phyloP scores from a whole-genome alignment of 2,113 vertebrate species.

The Oxygymnocypris stewartii region DNA sequence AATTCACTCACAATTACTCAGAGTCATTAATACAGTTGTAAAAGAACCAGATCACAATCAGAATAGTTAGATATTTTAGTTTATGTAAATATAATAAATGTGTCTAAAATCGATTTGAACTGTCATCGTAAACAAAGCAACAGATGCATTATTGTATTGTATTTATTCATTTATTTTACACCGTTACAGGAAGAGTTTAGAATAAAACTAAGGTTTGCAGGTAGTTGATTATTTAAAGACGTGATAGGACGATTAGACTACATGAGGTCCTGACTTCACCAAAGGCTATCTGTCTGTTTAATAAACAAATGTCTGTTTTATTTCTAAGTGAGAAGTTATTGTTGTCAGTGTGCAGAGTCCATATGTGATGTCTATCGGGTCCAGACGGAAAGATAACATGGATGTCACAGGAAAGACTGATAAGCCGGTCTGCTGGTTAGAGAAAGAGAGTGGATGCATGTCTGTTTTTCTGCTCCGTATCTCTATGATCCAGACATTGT shows the following conservation, averaged over 20 bases:
- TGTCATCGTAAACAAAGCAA: background rate
- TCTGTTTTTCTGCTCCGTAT: constrained; percentile 25
- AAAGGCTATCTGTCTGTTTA: background rate
- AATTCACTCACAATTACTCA: background rate
- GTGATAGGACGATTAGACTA: background rate
- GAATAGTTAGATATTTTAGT: background rate
- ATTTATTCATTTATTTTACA: background rate
- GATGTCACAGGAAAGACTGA: constrained; percentile 40
- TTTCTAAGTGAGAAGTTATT: constrained; percentile 25
- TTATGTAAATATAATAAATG: too few species aligned
- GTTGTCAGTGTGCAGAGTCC: constrained; percentile 37
- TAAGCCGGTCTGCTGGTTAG: background rate
- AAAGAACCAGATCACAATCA: background rate
- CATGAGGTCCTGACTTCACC: background rate
- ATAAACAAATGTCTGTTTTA: constrained; percentile 25
- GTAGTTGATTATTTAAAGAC: background rate
- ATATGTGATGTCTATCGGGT: constrained; percentile 59
- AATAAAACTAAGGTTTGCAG: background rate
- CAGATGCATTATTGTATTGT: too few species aligned
- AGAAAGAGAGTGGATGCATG: constrained; percentile 14
- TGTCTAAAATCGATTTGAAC: background rate
- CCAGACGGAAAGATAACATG: constrained; percentile 43
- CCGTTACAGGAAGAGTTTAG: background rate
- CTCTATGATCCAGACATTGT: constrained; percentile 10
- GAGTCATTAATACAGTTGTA: background rate